These are phyloP conservation scores for Spinibarbus caldwelli DNA, from an alignment of 2,797 vertebrate species.

Conservation along the genomic window DNA sequence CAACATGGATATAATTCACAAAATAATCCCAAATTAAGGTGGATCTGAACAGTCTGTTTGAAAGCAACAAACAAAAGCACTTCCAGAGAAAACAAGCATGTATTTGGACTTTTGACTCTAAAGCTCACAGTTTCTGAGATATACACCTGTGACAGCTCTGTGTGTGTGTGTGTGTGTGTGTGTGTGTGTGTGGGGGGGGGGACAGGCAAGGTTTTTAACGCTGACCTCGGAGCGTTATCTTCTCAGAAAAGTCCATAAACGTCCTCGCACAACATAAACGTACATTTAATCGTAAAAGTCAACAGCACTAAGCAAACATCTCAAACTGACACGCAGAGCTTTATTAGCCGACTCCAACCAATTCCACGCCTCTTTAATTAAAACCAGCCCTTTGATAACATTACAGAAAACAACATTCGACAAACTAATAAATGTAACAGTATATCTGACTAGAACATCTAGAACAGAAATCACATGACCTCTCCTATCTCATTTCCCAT, in stretches of 20 bases:
- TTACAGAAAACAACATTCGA: neutral
- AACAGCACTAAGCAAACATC: conserved; percentile 28
- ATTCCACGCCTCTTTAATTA: neutral
- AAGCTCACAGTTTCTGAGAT: neutral
- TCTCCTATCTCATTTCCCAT: neutral
- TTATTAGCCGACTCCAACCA: neutral
- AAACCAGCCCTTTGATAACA: neutral
- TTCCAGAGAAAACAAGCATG: conserved; percentile 14
- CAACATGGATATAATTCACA: neutral
- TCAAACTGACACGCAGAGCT: neutral
- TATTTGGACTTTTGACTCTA: conserved; percentile 15
- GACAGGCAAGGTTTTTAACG: conserved; percentile 51
- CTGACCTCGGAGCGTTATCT: conserved; percentile 59
- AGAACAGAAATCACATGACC: neutral
- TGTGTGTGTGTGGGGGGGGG: conserved; percentile 19
- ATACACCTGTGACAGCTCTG: neutral
- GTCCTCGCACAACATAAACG: conserved; percentile 35
- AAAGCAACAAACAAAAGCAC: neutral
- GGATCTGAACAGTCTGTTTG: neutral
- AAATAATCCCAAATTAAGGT: neutral
- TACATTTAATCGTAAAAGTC: conserved; percentile 38
- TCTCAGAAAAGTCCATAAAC: conserved; percentile 56
- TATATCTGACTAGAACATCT: neutral
- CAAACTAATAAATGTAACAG: neutral
- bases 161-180: neutral